Percentiles rank a stretch among this genome's conserved stretches.
Conservation (phyloP, 2,113 vertebrate genomes). For the Phyllostomus discolor region DNA sequence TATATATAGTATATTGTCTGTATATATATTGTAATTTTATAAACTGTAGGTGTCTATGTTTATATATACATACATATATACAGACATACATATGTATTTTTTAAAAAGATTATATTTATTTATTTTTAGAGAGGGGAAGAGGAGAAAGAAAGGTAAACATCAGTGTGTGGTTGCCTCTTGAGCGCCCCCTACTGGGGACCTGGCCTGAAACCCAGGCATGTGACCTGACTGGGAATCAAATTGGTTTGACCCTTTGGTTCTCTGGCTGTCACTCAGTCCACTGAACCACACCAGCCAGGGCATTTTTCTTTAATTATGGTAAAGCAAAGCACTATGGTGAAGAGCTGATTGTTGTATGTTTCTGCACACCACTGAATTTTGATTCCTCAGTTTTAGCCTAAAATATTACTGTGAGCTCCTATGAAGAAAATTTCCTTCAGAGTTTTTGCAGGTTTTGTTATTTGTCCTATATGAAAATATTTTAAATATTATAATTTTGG, state of each 20-base stretch:
- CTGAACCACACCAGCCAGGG: too few relatives aligned
- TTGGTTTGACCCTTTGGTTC: too few relatives aligned
- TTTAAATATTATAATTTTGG: not conserved
- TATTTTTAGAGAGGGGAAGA: too few relatives aligned
- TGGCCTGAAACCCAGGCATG: too few relatives aligned
- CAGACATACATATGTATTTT: not conserved
- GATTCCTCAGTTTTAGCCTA: not conserved
- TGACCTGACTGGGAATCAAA: too few relatives aligned
- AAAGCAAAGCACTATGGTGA: not conserved
- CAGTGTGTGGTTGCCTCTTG: too few relatives aligned
- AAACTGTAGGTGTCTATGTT: too few relatives aligned
- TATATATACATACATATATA: not conserved
- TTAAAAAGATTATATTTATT: too few relatives aligned
- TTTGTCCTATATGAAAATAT: not conserved
- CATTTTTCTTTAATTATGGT: not conserved
- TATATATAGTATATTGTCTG: not conserved
- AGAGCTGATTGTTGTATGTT: not conserved
- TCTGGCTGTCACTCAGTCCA: too few relatives aligned
- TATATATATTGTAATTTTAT: too few relatives aligned
- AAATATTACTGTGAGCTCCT: not conserved
- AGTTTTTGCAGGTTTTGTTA: conserved; percentile 23
- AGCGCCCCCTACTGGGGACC: too few relatives aligned
- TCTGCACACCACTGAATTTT: not conserved
- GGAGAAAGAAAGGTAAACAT: too few relatives aligned
- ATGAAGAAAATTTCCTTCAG: not conserved